Conservation (phyloP, 2,797 vertebrate species). For the Rhinichthys osculus region DNA sequence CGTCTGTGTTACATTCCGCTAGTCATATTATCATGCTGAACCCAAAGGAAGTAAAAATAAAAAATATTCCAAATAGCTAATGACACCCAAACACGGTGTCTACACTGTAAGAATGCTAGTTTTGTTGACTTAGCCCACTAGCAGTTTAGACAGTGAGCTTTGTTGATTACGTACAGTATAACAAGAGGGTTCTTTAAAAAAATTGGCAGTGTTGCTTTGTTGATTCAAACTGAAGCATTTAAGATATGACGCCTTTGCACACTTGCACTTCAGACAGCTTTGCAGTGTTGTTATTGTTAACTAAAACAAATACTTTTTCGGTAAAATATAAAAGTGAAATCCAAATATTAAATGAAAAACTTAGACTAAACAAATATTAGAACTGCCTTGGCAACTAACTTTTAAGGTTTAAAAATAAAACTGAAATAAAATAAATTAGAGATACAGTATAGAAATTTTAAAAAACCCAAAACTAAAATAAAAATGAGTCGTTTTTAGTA, state of each 20-base stretch:
- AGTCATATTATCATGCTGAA: neutral
- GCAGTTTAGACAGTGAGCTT: neutral
- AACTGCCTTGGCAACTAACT: neutral
- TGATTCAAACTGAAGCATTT: neutral
- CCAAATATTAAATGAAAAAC: neutral
- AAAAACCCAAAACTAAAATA: no score
- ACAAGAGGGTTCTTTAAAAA: neutral
- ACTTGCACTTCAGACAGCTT: neutral
- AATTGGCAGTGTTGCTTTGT: neutral
- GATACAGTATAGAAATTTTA: neutral
- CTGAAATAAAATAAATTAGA: neutral
- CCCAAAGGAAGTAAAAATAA: neutral
- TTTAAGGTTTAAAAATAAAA: neutral
- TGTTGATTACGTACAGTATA: neutral
- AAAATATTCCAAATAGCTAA: neutral
- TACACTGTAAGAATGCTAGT: neutral
- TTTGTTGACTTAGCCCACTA: neutral
- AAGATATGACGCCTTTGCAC: neutral
- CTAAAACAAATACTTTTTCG: neutral
- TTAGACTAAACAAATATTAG: neutral
- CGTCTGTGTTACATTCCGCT: neutral
- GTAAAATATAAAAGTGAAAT: neutral
- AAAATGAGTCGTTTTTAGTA: neutral
- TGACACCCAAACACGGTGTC: neutral
- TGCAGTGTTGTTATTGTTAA: neutral